Evolutionary conservation across 1,140 invertebrate species (phyloP), one percentile per base, ranked within the genome.

Genomic region (Sycobia sp.): DNA sequence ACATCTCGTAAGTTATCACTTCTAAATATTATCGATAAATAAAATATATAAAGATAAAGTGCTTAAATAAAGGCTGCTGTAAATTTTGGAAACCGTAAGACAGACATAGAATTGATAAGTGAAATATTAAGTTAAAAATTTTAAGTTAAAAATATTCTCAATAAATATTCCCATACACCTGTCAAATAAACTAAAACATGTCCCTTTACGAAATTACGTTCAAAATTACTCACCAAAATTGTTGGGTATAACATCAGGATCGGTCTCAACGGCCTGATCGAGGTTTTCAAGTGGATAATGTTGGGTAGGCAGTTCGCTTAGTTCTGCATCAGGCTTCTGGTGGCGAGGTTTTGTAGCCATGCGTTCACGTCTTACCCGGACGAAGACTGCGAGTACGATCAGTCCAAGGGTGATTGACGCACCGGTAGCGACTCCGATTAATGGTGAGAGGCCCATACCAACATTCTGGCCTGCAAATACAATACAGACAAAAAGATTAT

Each of bases 181-280:
- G n/a, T n/a, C n/a, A n/a, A n/a, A n/a, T n/a, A n/a, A n/a, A n/a
- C n/a, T n/a, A n/a, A n/a, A n/a, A n/a, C n/a, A n/a, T n/a, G n/a
- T n/a, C n/a, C n/a, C n/a, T n/a, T n/a, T n/a, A n/a, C n/a, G n/a
- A n/a, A n/a, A n/a, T n/a, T n/a, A n/a, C 29, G 29, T 4, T 11
- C 11, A 22, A 16, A 22, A 53, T 0, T 57, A 72, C 82, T 84
- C 78, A 89, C 88, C 88, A 69, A 86, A 89, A 82, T 89, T 89
- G 51, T 87, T 88, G 62, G 88, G 89, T 73, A 90, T 90, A 38
- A 89, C 84, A 77, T 90, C 88, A 18, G 88, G 88, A 81, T 90
- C 88, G 73, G 86, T 85, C 77, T 89, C 87, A 67, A 89, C 85
- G 54, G 77, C 73, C 66, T 80, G 79, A 65, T 80, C 56, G 16